These are phyloP conservation scores for Solenopsis invicta DNA, from an alignment of 1,140 invertebrate species.

Conservation along the genomic window DNA sequence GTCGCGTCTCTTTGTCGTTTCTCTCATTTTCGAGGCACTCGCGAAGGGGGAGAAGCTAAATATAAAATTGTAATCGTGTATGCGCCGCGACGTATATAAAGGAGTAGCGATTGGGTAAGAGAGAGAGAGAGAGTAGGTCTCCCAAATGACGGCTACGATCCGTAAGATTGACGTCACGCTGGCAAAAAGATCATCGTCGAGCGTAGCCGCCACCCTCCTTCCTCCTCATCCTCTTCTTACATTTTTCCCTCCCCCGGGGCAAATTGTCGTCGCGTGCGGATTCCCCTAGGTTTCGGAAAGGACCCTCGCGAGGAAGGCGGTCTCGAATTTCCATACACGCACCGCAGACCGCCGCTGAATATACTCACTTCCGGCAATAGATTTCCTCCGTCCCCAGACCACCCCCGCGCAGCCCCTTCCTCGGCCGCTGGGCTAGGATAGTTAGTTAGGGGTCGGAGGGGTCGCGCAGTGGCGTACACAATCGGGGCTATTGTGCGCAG, in stretches of 20 bases:
- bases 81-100: background rate
- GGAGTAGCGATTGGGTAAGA: background rate
- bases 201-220: constrained; percentile 21
- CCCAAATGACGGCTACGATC: background rate
- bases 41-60: background rate
- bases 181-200: constrained; percentile 42
- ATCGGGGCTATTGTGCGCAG: constrained; percentile 85
- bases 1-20: background rate
- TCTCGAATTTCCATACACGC: constrained; percentile 84
- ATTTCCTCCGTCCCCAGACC: constrained; percentile 80
- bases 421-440: constrained; percentile 77
- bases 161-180: constrained; percentile 42
- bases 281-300: constrained; percentile 74
- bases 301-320: constrained; percentile 76
- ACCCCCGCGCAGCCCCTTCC: constrained; percentile 47
- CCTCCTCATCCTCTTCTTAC: constrained; percentile 2
- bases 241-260: constrained; percentile 36
- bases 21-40: background rate
- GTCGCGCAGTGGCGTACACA: constrained; percentile 81
- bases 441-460: constrained; percentile 82
- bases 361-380: constrained; percentile 87
- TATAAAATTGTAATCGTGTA: background rate
- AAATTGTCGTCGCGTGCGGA: constrained; percentile 78
- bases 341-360: constrained; percentile 80
- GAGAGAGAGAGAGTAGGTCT: background rate